phyloP scores from a whole-genome alignment of 2,888 invertebrate species.

The Melangyna quadrimaculata region DNA sequence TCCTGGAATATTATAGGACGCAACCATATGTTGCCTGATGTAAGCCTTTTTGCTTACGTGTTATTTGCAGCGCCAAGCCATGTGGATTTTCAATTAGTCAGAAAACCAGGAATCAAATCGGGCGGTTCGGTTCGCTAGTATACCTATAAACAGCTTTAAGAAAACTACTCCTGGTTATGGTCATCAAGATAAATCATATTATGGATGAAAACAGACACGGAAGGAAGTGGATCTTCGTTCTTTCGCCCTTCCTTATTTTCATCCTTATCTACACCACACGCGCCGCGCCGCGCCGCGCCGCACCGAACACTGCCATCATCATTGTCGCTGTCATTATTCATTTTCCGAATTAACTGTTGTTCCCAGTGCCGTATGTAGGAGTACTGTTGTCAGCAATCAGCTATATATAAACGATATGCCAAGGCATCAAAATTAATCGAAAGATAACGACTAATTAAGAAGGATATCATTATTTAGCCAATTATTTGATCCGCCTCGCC shows the following conservation, averaged over 20 bases:
- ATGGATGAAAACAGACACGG: not conserved
- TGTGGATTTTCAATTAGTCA: too few species aligned
- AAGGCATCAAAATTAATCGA: slow-evolving; percentile 63
- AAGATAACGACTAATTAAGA: slow-evolving; percentile 68
- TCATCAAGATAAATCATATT: not conserved
- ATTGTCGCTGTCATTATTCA: slow-evolving; percentile 20
- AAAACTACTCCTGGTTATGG: not conserved
- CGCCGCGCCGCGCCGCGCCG: too few species aligned
- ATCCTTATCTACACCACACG: too few species aligned
- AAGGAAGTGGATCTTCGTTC: not conserved
- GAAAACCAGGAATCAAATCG: too few species aligned
- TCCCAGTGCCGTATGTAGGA: not conserved
- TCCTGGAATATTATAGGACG: too few species aligned
- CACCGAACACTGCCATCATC: not conserved
- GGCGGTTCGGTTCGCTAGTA: too few species aligned
- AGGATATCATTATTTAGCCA: slow-evolving; percentile 57
- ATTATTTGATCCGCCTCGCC: slow-evolving; percentile 50
- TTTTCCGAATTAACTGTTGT: slow-evolving; percentile 12
- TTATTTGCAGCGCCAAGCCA: too few species aligned
- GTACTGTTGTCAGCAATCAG: not conserved
- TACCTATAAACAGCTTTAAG: too few species aligned
- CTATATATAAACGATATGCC: slow-evolving; percentile 34
- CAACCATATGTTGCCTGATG: too few species aligned
- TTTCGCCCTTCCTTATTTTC: not conserved
- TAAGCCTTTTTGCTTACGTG: too few species aligned